Evolutionary conservation across 2,113 vertebrate species (phyloP), one percentile per base, ranked within the genome.

Genomic region (Ailurus styani): DNA sequence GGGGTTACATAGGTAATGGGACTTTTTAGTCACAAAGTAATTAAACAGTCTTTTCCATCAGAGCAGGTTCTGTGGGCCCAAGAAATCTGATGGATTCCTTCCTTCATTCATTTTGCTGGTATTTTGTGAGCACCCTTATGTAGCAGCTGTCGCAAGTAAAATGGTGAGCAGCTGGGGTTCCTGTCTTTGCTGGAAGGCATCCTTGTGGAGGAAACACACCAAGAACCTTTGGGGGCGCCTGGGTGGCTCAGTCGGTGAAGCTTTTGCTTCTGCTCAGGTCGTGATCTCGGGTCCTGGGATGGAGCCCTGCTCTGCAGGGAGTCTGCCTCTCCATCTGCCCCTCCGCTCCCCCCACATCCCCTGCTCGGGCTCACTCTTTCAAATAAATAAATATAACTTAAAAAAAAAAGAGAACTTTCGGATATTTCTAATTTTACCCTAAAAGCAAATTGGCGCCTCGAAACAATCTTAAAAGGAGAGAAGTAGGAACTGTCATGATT

Each of bases 111-210:
- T n/a, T 34, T 42, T 21, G 0, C 42, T 21, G 37, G 27, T 20
- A 5, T 45, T 84, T 42, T 14, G 8, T 10, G 55, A 95, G 29
- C 37, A n/a, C 31, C 42, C 0, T 1, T 4, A 5, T 1, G 1
- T 4, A 10, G 27, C 40, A 40, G 37, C 45, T 57, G 12, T 45
- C 73, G 5, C 3, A 54, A 54, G 54, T 47, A 4, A 47, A 27
- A 14, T 3, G 42, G 18, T 7, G 42, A 47, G 3, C 62, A 14
- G 6, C 6, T 45, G 17, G 47, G 8, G 14, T 0, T 25, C 25
- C 4, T 6, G 40, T 47, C 50, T 87, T 66, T 14, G 0, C 10
- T 9, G 42, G 45, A 25, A 73, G n/a, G 50, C 7, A 3, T 6
- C 52, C 52, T 82, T 29, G 25, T 10, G 37, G 47, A 42, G 62